Base-by-base conservation (phyloP, 2,113 vertebrate genomes). In the Oreochromis aureus region DNA sequence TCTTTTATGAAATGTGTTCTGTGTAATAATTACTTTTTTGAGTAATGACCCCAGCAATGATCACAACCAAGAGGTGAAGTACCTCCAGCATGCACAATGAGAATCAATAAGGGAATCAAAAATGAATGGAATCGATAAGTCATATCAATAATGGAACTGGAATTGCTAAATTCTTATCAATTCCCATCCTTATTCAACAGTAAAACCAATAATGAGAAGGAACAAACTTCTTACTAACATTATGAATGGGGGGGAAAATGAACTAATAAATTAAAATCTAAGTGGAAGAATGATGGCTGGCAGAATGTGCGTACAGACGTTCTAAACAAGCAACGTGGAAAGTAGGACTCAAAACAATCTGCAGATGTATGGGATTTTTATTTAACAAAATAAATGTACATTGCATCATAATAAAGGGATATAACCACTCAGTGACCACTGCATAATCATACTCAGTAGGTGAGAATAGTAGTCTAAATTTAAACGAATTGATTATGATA, bases 201-300 rank as follows among this genome's bases (percentile, higher is more conserved):
- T 63, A 63, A 63, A 63, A 63, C 59, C 59, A 63, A 36, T 36
- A 63, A 36, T 36, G 10, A 1, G 6, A 7, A 5, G 18, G 32
- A 63, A 36, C 59, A 63, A 36, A 63, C 32, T 63, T 7, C 32
- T 36, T 63, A 36, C 18, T 36, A 63, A 63, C 32, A 63, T n/a
- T 63, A 66, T 66, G 0, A 66, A 66, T 66, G 61, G 61, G 61
- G 10, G 3, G 0, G 2, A 13, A 3, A 46, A 44, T 71, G 0
- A 71, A 71, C 7, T 44, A 71, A 44, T 71, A 71, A 44, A 15
- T 2, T 71, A n/a, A 71, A 46, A 44, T 71, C 5, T 16, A 27
- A 44, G 44, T 71, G 7, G 8, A 44, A 71, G 66, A 44, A 27
- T 44, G 11, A 71, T 16, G 3, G 10, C 39, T 3, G 5, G n/a